phyloP scores from a whole-genome alignment of 2,113 vertebrate genomes.

The Ramphastos sulfuratus region DNA sequence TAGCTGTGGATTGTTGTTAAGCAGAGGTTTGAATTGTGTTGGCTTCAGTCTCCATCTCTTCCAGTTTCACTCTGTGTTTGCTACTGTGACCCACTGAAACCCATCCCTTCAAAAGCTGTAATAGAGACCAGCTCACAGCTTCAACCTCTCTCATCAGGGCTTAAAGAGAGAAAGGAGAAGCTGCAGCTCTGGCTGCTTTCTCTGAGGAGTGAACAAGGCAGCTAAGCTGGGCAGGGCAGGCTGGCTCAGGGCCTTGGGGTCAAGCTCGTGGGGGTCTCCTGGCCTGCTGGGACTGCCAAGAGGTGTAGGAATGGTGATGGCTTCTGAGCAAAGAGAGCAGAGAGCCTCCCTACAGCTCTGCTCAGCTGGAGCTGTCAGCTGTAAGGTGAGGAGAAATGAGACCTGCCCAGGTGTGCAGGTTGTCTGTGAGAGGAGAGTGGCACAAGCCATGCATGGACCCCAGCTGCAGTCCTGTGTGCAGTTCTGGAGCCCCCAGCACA shows the following conservation, averaged over 20 bases:
- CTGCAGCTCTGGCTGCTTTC: not conserved
- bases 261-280: not conserved
- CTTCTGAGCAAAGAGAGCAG: not conserved
- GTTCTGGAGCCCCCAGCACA: no score
- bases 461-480: no score
- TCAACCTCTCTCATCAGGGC: not conserved
- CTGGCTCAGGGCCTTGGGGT: not conserved
- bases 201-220: not conserved
- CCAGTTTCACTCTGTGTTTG: conserved; percentile 7
- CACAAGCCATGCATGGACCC: not conserved
- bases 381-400: not conserved
- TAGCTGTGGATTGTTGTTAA: conserved; percentile 22
- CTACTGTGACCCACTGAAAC: conserved; percentile 1
- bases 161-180: not conserved
- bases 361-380: not conserved
- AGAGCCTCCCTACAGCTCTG: not conserved
- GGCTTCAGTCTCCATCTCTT: conserved; percentile 28
- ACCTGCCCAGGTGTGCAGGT: not conserved
- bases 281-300: not conserved
- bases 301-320: not conserved
- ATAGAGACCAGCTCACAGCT: not conserved
- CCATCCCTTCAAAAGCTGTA: conserved; percentile 5
- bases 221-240: not conserved
- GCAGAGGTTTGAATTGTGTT: conserved; percentile 32
- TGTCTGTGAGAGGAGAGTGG: not conserved